These are phyloP conservation scores for Pangasius sanitwongsei DNA, from an alignment of 2,797 vertebrate genomes.

Conservation along the genomic window DNA sequence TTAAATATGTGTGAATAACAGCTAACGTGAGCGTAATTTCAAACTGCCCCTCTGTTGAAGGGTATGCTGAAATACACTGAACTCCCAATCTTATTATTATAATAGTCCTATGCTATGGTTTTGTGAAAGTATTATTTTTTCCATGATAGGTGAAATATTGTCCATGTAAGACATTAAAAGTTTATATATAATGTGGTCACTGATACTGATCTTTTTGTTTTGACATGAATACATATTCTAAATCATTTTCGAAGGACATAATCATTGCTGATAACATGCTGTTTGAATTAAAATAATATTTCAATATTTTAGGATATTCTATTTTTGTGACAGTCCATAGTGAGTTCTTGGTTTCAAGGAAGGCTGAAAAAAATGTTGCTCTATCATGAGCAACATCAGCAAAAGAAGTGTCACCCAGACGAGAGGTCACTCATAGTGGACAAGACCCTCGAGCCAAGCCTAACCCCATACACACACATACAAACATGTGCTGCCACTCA, in stretches of 20 bases:
- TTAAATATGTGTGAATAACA: constrained; percentile 16
- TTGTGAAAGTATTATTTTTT: background rate
- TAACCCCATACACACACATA: constrained; percentile 47
- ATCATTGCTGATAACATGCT: background rate
- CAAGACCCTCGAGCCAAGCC: constrained; percentile 70
- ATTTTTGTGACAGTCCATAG: background rate
- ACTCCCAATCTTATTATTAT: background rate
- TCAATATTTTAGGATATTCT: background rate
- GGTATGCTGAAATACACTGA: background rate
- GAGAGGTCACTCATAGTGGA: constrained; percentile 78
- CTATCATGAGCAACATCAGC: constrained; percentile 73
- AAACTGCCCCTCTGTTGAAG: background rate
- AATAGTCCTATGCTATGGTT: background rate
- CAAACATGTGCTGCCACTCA: constrained; percentile 66
- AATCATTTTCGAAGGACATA: background rate
- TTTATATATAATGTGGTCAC: background rate
- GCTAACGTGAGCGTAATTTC: background rate
- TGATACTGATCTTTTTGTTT: background rate
- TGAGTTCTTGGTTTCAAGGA: constrained; percentile 1
- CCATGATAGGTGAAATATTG: background rate
- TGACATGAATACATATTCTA: background rate
- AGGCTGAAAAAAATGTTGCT: constrained; percentile 4
- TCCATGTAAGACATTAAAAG: background rate
- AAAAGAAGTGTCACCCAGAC: constrained; percentile 71
- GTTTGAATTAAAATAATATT: background rate